Conservation (phyloP, 1,140 invertebrate species). For the Teleopsis dalmanni region DNA sequence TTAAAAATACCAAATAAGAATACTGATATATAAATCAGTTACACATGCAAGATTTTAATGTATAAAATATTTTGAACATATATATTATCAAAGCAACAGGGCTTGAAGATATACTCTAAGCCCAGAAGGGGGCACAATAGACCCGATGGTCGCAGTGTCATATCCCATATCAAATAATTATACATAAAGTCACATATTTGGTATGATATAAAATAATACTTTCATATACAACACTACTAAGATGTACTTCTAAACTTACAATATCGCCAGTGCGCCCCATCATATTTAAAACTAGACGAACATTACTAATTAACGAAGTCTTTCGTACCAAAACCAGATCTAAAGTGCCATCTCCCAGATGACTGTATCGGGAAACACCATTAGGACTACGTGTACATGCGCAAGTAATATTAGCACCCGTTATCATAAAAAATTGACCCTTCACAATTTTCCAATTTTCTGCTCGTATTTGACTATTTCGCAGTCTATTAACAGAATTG, state of each 20-base stretch:
- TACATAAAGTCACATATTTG: conserved; percentile 9
- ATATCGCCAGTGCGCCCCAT: conserved; percentile 53
- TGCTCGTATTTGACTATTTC: no score
- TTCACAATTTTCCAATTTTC: conserved; percentile 55
- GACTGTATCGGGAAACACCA: conserved; percentile 71
- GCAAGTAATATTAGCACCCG: conserved; percentile 72
- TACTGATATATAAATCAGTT: no score
- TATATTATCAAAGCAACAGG: no score
- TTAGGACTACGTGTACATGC: conserved; percentile 64
- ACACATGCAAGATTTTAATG: no score
- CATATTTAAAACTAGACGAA: conserved; percentile 60
- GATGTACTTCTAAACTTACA: conserved; percentile 43
- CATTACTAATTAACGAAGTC: conserved; percentile 65
- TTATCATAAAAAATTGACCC: conserved; percentile 71
- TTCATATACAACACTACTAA: neutral
- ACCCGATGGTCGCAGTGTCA: no score
- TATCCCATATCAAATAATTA: no score
- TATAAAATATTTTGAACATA: no score
- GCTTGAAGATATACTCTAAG: no score
- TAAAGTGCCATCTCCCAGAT: conserved; percentile 73
- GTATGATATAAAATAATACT: conserved; percentile 4
- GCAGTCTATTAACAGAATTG: no score
- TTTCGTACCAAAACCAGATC: conserved; percentile 71
- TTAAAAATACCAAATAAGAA: no score
- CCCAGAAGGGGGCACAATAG: no score